phyloP scores from a whole-genome alignment of 2,888 invertebrate species.

The Chloroclystis v-ata region DNA sequence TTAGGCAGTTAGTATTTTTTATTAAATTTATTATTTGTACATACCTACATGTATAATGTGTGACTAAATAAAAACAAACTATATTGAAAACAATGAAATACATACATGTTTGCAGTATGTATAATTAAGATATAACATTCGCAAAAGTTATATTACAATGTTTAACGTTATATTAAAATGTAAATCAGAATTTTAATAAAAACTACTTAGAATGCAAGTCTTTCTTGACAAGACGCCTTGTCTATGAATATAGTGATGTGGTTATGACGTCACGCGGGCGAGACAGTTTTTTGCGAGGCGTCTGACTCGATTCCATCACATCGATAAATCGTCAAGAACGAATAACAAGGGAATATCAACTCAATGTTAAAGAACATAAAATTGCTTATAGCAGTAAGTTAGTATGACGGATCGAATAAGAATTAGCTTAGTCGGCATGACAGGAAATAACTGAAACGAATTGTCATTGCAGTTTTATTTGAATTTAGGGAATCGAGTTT shows the following conservation, averaged over 20 bases:
- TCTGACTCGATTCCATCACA: conserved; percentile 37
- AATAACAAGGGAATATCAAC: conserved; percentile 28
- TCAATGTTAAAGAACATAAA: conserved; percentile 23
- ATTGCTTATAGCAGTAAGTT: conserved; percentile 26
- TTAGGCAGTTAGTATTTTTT: too few species aligned
- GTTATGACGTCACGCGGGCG: conserved; percentile 49
- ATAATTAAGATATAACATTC: too few species aligned
- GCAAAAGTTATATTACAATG: too few species aligned
- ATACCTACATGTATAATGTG: too few species aligned
- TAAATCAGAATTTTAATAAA: not conserved
- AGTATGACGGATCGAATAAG: conserved; percentile 46
- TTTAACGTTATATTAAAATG: not conserved
- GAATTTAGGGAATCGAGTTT: not conserved
- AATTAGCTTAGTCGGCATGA: conserved; percentile 33
- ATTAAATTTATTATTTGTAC: too few species aligned
- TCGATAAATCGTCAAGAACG: conserved; percentile 43
- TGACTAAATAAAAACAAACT: too few species aligned
- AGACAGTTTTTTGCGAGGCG: conserved; percentile 49
- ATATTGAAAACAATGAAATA: too few species aligned
- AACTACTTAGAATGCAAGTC: conserved; percentile 4
- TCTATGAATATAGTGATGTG: conserved; percentile 20
- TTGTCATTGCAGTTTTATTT: not conserved
- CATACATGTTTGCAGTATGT: too few species aligned
- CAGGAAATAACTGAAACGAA: not conserved
- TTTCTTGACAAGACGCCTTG: conserved; percentile 2